Evolutionary conservation across 2,113 vertebrate species (phyloP).

Genomic region (Gymnogyps californianus): DNA sequence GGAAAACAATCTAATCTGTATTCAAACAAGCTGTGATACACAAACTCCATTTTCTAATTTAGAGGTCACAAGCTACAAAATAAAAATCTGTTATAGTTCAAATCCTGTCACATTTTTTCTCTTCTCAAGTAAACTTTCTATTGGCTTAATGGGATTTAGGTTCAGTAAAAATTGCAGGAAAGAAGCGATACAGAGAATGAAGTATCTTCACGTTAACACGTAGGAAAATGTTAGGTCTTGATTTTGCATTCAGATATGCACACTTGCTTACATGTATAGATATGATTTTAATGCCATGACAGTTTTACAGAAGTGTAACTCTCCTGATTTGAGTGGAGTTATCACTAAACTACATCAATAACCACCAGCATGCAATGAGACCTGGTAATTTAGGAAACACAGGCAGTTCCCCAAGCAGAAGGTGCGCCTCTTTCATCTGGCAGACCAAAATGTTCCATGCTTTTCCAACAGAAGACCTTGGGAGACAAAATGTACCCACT

Average conservation of each 20-base stretch:
- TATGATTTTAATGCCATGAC: not conserved
- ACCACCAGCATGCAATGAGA: not conserved
- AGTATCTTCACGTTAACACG: not conserved
- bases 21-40: not conserved
- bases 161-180: not conserved
- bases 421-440: not conserved
- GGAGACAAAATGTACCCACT: not conserved
- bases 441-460: not conserved
- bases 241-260: not conserved
- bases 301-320: not conserved
- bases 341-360: not conserved
- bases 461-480: not conserved
- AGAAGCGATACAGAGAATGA: not conserved
- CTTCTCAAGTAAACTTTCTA: not conserved
- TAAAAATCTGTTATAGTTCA: not conserved
- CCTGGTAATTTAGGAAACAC: not conserved
- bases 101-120: not conserved
- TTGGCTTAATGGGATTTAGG: not conserved
- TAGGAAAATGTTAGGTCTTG: rapidly evolving
- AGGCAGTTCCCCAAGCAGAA: not conserved
- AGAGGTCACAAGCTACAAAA: not conserved
- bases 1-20: not conserved
- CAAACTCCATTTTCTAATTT: not conserved
- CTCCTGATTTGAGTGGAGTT: not conserved
- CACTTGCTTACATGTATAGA: not conserved